Conservation (phyloP, 2,888 invertebrate genomes). For the Ormyrus thymus region DNA sequence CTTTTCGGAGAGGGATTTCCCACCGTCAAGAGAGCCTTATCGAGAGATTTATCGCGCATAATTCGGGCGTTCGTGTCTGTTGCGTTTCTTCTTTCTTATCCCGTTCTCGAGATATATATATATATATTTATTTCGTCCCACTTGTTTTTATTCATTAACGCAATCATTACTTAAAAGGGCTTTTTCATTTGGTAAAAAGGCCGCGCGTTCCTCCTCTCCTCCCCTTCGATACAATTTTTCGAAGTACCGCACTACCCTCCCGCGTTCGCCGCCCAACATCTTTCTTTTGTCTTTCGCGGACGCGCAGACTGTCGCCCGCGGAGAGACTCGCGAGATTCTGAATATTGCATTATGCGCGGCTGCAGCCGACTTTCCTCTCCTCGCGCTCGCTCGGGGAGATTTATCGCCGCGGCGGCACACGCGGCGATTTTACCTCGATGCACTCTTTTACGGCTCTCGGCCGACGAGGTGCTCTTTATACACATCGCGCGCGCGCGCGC, state of each 20-base stretch:
- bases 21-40: constrained; percentile 38
- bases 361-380: background rate
- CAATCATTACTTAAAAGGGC: no score
- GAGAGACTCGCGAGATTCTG: background rate
- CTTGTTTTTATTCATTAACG: background rate
- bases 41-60: constrained; percentile 35
- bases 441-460: background rate
- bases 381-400: constrained; percentile 1
- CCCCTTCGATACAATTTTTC: no score
- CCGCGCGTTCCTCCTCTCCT: no score
- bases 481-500: background rate
- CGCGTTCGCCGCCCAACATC: no score
- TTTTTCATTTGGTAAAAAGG: no score
- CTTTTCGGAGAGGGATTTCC: constrained; percentile 38
- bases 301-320: background rate
- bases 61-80: constrained; percentile 21
- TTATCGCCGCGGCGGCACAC: constrained; percentile 40
- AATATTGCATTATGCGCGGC: background rate
- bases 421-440: constrained; percentile 42
- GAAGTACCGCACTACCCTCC: no score
- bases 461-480: background rate
- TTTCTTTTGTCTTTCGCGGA: background rate
- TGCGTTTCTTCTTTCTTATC: constrained; percentile 7
- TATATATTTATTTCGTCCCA: background rate
- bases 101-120: background rate